Evolutionary conservation across 1,140 invertebrate genomes (phyloP), one percentile per base, ranked within the genome.

Genomic region (Temnothorax longispinosus): DNA sequence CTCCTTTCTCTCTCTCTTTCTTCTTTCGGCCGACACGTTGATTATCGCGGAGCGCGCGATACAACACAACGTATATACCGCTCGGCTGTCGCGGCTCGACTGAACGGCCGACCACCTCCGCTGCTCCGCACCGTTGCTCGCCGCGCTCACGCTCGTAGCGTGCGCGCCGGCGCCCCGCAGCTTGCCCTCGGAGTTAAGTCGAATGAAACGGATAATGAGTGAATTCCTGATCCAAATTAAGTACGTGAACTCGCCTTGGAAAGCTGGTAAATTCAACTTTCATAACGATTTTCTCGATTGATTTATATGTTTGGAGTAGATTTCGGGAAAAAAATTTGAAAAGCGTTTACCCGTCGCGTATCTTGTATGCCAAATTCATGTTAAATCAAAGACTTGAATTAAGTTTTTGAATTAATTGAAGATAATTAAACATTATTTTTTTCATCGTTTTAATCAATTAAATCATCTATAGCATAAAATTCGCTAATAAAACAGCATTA

Each of bases 71-170:
- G 86, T 90, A 87, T 71, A 90, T 89, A 90, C 92, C 91, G 92
- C 89, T 89, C 91, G 89, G 84, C 91, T 91, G 90, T 93, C 92
- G 93, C 93, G 92, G 93, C 91, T 91, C 93, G 90, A 94, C 93
- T 94, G 92, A 71, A 87, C 89, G 89, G 88, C 87, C 87, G 81
- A 89, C 91, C 91, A 85, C 89, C 91, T 92, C 86, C 27, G 27
- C 27, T 27, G 27, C 27, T 27, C 27, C 90, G 86, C 92, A 85
- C 85, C 75, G 89, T 88, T 90, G 75, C 86, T 88, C 87, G 87
- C 77, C 89, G 86, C 87, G 56, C 82, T 88, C 93, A 92, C 85
- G 81, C 85, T 91, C 91, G 92, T 90, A 90, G 64, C 90, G 81
- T 84, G 69, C 77, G 44, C 76, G 21, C 74, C 87, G 80, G 87